Percentiles rank a stretch among this genome's conserved stretches.
phyloP scores from a whole-genome alignment of 2,797 vertebrate species.

The Alexandromys oeconomus region DNA sequence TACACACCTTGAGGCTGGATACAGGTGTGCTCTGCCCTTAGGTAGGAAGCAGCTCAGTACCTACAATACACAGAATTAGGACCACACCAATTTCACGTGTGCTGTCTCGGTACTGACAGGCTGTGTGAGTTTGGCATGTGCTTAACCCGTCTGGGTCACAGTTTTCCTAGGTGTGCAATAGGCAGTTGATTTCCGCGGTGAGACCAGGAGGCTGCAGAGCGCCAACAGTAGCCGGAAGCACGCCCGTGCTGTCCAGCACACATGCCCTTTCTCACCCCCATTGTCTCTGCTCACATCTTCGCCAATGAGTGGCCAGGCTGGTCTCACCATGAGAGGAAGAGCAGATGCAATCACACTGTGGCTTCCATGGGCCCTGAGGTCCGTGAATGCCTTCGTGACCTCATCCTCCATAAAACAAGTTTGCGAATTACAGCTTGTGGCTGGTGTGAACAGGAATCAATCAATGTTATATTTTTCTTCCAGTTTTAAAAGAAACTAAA shows the following conservation, averaged over 20 bases:
- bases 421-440: background rate
- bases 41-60: background rate
- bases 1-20: background rate
- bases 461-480: background rate
- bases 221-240: background rate
- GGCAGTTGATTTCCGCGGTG: background rate
- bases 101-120: too few species aligned
- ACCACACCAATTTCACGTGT: background rate
- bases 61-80: background rate
- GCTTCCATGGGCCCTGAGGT: background rate
- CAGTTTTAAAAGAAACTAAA: slow-evolving; percentile 24
- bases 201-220: too few species aligned
- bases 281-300: background rate
- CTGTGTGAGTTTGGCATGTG: background rate
- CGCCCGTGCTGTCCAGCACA: background rate
- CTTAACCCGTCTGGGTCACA: background rate
- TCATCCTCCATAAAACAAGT: background rate
- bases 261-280: background rate
- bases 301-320: background rate
- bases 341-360: background rate
- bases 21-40: too few species aligned
- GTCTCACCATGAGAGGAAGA: background rate
- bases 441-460: background rate
- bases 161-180: background rate
- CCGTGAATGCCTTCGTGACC: background rate